Conservation (phyloP, 2,888 invertebrate genomes). For the Antheraea yamamai region DNA sequence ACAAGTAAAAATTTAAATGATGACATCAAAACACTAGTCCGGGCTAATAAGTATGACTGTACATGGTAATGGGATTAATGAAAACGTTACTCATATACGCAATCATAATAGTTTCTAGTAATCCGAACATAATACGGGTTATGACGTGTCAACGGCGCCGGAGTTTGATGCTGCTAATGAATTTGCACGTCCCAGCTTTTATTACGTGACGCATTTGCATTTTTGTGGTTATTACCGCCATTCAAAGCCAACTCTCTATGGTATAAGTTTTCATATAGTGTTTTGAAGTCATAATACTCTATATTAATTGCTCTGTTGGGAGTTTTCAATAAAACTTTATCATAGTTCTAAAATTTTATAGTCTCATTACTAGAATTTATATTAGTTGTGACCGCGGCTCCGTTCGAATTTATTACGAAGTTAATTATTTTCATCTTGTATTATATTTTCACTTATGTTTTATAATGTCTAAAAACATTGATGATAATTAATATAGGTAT, state of each 20-base stretch:
- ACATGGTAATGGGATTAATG: constrained; percentile 45
- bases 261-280: constrained; percentile 27
- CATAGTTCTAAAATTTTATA: constrained; percentile 8
- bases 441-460: no score
- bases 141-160: constrained; percentile 64
- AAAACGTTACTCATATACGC: constrained; percentile 45
- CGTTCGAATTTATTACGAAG: no score
- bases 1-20: constrained; percentile 26
- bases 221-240: constrained; percentile 38
- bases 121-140: constrained; percentile 46
- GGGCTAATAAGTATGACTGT: constrained; percentile 37
- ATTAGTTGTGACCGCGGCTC: no score
- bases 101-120: constrained; percentile 53
- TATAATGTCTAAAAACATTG: no score
- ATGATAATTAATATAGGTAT: no score
- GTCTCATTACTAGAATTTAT: background rate
- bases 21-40: constrained; percentile 32
- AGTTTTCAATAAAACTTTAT: constrained; percentile 12
- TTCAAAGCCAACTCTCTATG: constrained; percentile 29
- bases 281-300: constrained; percentile 21
- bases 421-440: no score
- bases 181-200: constrained; percentile 49
- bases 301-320: constrained; percentile 1
- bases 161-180: constrained; percentile 61
- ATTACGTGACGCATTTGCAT: constrained; percentile 40